Evolutionary conservation across 2,797 vertebrate genomes (phyloP).

Genomic region (Aselliscus stoliczkanus): DNA sequence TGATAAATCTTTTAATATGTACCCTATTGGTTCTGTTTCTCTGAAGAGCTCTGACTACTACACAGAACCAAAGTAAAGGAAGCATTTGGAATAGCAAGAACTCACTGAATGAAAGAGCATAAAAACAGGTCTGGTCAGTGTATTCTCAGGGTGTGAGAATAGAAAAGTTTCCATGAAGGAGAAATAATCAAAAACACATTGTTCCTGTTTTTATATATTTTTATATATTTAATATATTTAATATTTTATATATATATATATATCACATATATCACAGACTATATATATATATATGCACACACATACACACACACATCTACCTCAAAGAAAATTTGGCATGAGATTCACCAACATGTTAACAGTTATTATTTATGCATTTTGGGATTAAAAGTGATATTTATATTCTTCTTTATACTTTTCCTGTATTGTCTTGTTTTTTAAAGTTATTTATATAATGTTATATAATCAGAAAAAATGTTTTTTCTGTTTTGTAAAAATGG

Average conservation of each 20-base stretch:
- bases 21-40: not conserved
- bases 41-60: not conserved
- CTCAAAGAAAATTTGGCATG: not conserved
- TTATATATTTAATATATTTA: too few species aligned
- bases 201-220: not conserved
- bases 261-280: not conserved
- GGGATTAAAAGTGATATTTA: not conserved
- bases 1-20: not conserved
- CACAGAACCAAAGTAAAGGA: not conserved
- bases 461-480: not conserved
- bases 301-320: not conserved
- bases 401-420: conserved; percentile 15
- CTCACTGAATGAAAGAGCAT: not conserved
- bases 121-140: not conserved
- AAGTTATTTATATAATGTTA: not conserved
- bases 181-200: not conserved
- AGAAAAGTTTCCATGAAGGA: not conserved
- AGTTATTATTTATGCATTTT: not conserved
- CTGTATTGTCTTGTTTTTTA: not conserved
- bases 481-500: not conserved
- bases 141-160: not conserved
- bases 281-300: not conserved
- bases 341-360: not conserved
- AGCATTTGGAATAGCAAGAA: not conserved
- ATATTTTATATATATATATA: not conserved